These are phyloP conservation scores for Pachycephala philippinensis DNA, from an alignment of 2,113 vertebrate species.

Conservation along the genomic window DNA sequence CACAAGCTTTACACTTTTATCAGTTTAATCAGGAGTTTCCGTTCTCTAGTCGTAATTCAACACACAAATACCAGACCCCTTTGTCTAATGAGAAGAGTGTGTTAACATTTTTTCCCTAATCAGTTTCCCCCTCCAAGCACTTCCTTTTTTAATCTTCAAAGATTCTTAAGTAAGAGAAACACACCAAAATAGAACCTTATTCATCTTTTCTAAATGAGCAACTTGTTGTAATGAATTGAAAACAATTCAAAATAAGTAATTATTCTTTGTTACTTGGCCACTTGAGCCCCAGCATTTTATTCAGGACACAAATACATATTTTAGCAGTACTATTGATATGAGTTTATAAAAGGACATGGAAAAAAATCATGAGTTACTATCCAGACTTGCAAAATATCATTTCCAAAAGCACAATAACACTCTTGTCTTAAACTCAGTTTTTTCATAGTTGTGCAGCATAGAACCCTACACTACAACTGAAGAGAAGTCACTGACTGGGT, in stretches of 20 bases:
- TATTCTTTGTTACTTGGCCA: slow-evolving; percentile 27
- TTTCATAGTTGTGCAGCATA: neutral
- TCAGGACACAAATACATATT: slow-evolving; percentile 14
- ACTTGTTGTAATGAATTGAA: slow-evolving; percentile 22
- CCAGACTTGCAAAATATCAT: neutral
- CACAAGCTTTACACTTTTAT: neutral
- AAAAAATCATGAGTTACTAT: neutral
- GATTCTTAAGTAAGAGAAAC: slow-evolving; percentile 15
- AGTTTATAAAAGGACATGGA: slow-evolving; percentile 14
- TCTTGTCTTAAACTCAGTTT: slow-evolving; percentile 18
- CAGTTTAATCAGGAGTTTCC: neutral
- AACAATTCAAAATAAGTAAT: slow-evolving; percentile 49
- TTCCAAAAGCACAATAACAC: slow-evolving; percentile 16
- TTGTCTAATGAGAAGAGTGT: neutral
- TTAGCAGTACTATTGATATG: neutral
- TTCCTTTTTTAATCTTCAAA: slow-evolving; percentile 33
- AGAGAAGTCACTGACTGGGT: neutral
- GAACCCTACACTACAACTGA: neutral
- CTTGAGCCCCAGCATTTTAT: neutral
- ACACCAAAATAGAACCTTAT: slow-evolving; percentile 17
- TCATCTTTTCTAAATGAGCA: slow-evolving; percentile 16
- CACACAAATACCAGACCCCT: neutral
- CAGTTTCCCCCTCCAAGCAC: neutral
- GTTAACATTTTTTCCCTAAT: slow-evolving; percentile 9
- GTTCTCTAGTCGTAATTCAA: neutral